Conservation (phyloP, 2,797 vertebrate genomes). For the Zalophus californianus region DNA sequence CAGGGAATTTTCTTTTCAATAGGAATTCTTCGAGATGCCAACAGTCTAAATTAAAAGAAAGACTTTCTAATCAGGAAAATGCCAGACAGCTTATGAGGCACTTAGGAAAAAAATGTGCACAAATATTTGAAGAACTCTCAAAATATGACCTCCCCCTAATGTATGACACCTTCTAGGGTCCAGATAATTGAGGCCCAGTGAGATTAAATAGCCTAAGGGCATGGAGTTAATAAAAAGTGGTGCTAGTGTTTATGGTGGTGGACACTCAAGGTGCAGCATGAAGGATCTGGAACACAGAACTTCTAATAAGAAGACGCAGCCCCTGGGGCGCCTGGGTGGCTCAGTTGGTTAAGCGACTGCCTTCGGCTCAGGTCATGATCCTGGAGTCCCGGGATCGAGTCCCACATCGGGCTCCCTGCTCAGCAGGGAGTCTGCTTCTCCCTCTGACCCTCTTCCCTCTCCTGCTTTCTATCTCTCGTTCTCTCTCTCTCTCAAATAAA, state of each 20-base stretch:
- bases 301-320: background rate
- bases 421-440: too few relatives aligned
- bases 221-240: background rate
- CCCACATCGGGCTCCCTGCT: too few relatives aligned
- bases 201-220: background rate
- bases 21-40: background rate
- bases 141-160: background rate
- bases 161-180: background rate
- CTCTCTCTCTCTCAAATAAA: too few relatives aligned
- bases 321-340: too few relatives aligned
- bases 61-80: background rate
- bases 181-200: background rate
- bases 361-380: too few relatives aligned
- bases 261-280: accelerated
- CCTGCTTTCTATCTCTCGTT: too few relatives aligned
- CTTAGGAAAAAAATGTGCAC: background rate
- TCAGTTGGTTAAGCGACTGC: too few relatives aligned
- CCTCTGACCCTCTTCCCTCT: too few relatives aligned
- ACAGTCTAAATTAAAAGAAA: background rate
- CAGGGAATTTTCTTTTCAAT: background rate
- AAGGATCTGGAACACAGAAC: background rate
- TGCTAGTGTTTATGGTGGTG: background rate
- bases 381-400: too few relatives aligned
- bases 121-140: background rate
- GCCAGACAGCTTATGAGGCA: background rate